Conservation (phyloP, 2,888 invertebrate species). For the Tinea trinotella region DNA sequence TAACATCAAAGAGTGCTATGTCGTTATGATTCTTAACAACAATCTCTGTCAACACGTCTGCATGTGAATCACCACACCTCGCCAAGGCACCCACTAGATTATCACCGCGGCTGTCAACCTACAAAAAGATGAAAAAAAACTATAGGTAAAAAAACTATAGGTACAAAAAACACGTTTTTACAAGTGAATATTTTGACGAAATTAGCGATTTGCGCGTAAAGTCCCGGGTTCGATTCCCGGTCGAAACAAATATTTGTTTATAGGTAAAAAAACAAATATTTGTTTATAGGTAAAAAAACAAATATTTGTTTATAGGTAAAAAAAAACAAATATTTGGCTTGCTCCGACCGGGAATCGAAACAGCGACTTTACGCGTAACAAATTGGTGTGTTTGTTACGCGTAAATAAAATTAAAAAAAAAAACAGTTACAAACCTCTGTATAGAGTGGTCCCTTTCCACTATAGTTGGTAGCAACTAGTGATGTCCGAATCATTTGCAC, state of each 20-base stretch:
- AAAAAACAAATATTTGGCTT: no score
- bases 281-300: no score
- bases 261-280: no score
- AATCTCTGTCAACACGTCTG: slow-evolving; percentile 33
- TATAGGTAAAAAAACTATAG: not conserved
- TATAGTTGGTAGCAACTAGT: slow-evolving; percentile 23
- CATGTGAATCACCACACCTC: slow-evolving; percentile 43
- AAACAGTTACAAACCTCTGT: slow-evolving; percentile 42
- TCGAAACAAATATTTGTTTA: no score
- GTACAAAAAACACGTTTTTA: not conserved
- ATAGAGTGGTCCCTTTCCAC: slow-evolving; percentile 36
- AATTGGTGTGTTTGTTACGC: no score
- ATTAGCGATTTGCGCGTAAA: no score
- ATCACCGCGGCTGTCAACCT: slow-evolving; percentile 53
- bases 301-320: no score
- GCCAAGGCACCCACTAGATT: slow-evolving; percentile 47
- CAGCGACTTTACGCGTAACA: no score
- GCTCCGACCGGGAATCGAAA: no score
- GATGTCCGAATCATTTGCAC: slow-evolving; percentile 41
- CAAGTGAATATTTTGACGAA: no score
- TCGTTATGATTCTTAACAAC: slow-evolving; percentile 29
- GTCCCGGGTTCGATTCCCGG: no score
- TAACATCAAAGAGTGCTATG: slow-evolving; percentile 42
- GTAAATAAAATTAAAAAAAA: no score
- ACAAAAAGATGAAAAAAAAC: not conserved